Conservation (phyloP, 1,140 invertebrate genomes). For the Drosophila yakuba region DNA sequence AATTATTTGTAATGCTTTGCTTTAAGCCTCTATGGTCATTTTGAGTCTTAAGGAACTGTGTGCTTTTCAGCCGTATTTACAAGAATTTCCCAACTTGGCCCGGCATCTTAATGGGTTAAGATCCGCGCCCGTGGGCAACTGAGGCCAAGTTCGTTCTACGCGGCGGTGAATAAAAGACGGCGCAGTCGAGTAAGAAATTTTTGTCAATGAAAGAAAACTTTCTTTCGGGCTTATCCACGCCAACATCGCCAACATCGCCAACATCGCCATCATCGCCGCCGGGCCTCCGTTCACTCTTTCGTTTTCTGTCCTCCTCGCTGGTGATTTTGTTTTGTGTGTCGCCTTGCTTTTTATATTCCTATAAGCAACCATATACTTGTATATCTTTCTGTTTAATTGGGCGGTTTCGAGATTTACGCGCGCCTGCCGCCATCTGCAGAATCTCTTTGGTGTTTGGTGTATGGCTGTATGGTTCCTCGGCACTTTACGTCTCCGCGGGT, state of each 20-base stretch:
- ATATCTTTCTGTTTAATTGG: conserved; percentile 66
- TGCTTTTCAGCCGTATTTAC: background rate
- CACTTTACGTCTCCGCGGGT: conserved; percentile 40
- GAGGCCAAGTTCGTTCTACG: conserved; percentile 69
- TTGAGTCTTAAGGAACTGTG: background rate
- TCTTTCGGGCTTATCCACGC: conserved; percentile 77
- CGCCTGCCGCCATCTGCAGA: conserved; percentile 61
- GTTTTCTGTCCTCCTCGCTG: conserved; percentile 15
- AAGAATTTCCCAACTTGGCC: background rate
- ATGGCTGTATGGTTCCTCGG: conserved; percentile 1
- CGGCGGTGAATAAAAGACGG: conserved; percentile 50
- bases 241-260: conserved; percentile 42
- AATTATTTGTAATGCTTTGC: no score
- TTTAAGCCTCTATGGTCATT: background rate
- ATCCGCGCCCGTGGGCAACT: conserved; percentile 22
- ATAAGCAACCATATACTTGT: conserved; percentile 4
- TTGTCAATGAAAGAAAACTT: conserved; percentile 81
- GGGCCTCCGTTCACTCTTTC: conserved; percentile 34
- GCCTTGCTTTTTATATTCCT: conserved; percentile 23
- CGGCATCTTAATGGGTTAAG: conserved; percentile 46
- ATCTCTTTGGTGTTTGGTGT: conserved; percentile 4
- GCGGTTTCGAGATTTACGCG: conserved; percentile 67
- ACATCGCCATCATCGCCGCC: conserved; percentile 35
- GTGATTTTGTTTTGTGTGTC: conserved; percentile 52
- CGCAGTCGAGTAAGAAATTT: conserved; percentile 50